A percentile compares a stretch with the other conserved stretches of the same genome.
These are phyloP conservation scores for Nesidiocoris tenuis DNA, from an alignment of 2,888 invertebrate genomes.

Conservation along the genomic window DNA sequence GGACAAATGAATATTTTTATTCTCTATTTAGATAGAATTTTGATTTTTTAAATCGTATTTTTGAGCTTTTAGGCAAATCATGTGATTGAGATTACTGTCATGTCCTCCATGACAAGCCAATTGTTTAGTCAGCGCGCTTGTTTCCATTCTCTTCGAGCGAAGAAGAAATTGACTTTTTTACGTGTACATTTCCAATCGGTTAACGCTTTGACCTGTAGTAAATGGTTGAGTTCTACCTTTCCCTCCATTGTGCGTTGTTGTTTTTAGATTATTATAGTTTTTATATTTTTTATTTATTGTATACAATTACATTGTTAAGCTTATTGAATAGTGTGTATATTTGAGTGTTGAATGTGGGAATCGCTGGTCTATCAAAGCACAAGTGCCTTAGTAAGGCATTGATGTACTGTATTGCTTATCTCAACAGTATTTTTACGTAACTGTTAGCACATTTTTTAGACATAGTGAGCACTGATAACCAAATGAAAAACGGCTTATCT, in stretches of 20 bases:
- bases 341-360: conserved; percentile 36
- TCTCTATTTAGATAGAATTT: no score
- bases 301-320: conserved; percentile 29
- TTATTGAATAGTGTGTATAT: conserved; percentile 36
- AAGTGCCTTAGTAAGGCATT: conserved; percentile 53
- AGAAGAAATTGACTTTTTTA: conserved; percentile 24
- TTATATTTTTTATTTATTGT: conserved; percentile 42
- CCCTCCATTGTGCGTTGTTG: conserved; percentile 40
- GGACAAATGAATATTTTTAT: conserved; percentile 10
- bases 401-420: conserved; percentile 50
- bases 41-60: neutral
- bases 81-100: conserved; percentile 34
- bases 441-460: conserved; percentile 40
- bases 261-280: conserved; percentile 43
- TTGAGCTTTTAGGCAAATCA: conserved; percentile 18
- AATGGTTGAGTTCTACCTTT: conserved; percentile 34
- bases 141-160: conserved; percentile 1
- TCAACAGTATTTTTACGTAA: conserved; percentile 40
- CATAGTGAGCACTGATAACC: conserved; percentile 24
- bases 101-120: conserved; percentile 34
- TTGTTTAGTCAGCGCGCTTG: conserved; percentile 23
- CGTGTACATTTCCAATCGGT: conserved; percentile 11
- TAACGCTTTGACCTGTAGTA: conserved; percentile 38
- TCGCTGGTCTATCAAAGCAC: conserved; percentile 51
- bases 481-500: conserved; percentile 15